Base-by-base conservation (phyloP, 2,113 vertebrate genomes). In the Entomyzon cyanotis region DNA sequence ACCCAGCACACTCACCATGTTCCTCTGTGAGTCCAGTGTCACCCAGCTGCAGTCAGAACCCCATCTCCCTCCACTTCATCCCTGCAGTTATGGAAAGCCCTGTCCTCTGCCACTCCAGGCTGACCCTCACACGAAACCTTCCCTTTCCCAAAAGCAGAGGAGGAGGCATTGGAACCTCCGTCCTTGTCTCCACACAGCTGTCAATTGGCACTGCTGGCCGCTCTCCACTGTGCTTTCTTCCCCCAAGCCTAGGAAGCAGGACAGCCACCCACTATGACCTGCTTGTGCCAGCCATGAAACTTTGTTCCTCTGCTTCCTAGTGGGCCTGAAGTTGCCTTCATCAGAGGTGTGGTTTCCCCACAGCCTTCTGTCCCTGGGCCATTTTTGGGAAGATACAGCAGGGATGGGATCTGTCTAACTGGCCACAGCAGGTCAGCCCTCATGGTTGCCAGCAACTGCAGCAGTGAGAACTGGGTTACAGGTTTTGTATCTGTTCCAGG, bases 1-100 rank as follows among this genome's bases (percentile, higher is more conserved):
- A 50, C 11, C 16, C 28, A 50, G 14, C 11, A 56, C 1, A 12
- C 10, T 41, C 55, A 87, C 27, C 22, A 12, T 30, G 18, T 41
- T 63, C 0, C 0, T n/a, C 24, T 46, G 14, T 33, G 55, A 69
- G 27, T n/a, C 24, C 14, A 12, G 31, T 33, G n/a, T 42, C 41
- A 55, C 22, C 12, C 13, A 13, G 19, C 20, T 44, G 15, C 41
- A 44, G 4, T 25, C 15, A 44, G 35, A 68, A 55, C 25, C 55
- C 41, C 15, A n/a, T n/a, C 22, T 75, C 20, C 11, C 4, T 42
- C 22, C 18, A 12, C 5, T 37, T 52, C 28, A 42, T 15, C 11
- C 22, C 27, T 56, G 47, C 13, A 49, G 4, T 49, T 30, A 30
- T 9, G 12, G 35, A 69, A 44, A 56, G 6, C 9, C 19, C 15